Percentiles rank a stretch among this genome's conserved stretches.
phyloP scores from a whole-genome alignment of 1,140 invertebrate species.

The Drosophila yakuba region DNA sequence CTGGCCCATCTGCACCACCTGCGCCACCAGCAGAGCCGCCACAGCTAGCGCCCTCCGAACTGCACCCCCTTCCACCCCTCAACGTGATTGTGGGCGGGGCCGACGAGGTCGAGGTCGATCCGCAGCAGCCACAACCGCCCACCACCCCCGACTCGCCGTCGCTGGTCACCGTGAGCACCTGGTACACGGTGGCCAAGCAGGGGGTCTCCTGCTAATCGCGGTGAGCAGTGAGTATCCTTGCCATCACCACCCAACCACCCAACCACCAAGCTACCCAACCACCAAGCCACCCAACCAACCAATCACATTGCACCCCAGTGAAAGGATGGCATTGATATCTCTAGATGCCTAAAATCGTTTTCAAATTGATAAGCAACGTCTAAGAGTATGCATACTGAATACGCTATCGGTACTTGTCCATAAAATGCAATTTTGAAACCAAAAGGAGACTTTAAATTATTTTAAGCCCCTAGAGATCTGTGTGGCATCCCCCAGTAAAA shows the following conservation, averaged over 20 bases:
- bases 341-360: no score
- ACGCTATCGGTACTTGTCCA: no score
- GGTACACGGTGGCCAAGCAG: conserved; percentile 84
- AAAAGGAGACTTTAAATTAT: neutral
- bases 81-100: conserved; percentile 21
- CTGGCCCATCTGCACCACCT: neutral
- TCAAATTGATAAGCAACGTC: no score
- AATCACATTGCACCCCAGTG: neutral
- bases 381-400: neutral
- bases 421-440: neutral
- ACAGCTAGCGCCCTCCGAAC: conserved; percentile 7
- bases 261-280: neutral
- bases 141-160: conserved; percentile 79
- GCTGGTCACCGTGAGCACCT: conserved; percentile 82
- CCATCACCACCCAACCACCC: conserved; percentile 4
- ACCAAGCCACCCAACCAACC: neutral
- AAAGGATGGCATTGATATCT: neutral
- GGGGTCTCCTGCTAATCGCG: conserved; percentile 81
- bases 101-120: conserved; percentile 8
- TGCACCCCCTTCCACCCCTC: conserved; percentile 20
- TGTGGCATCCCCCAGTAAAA: neutral
- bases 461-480: neutral
- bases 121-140: conserved; percentile 29
- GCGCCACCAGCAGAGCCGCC: conserved; percentile 8
- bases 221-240: conserved; percentile 41